Evolutionary conservation across 2,797 vertebrate species (phyloP).

Genomic region (Myiotriccus ornatus): DNA sequence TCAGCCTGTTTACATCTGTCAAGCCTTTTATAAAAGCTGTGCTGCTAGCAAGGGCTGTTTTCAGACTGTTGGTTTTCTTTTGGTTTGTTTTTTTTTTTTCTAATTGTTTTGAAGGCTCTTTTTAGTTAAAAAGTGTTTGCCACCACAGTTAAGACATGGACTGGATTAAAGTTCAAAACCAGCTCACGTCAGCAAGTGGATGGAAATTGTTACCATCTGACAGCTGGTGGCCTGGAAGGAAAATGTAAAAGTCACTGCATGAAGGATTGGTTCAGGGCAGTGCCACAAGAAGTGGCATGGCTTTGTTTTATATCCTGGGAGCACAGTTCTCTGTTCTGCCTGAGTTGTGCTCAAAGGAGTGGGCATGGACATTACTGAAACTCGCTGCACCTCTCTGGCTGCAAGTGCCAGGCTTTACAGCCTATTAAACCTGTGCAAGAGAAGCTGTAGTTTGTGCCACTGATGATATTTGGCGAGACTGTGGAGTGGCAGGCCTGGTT

Average conservation of each 20-base stretch:
- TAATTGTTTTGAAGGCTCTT: slow-evolving; percentile 76
- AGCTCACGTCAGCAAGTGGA: slow-evolving; percentile 79
- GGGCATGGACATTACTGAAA: not conserved
- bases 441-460: not conserved
- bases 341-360: not conserved
- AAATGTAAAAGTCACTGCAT: slow-evolving; percentile 71
- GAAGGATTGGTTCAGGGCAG: slow-evolving; percentile 66
- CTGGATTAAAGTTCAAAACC: slow-evolving; percentile 84
- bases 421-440: not conserved
- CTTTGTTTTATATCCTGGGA: slow-evolving; percentile 40
- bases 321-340: not conserved
- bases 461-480: not conserved
- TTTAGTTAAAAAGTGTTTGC: slow-evolving; percentile 80
- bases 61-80: not conserved
- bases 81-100: not conserved
- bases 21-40: slow-evolving; percentile 61
- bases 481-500: not conserved
- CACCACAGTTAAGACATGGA: slow-evolving; percentile 76
- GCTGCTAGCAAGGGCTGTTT: slow-evolving; percentile 64
- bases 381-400: not conserved
- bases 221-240: slow-evolving; percentile 74
- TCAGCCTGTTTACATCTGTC: slow-evolving; percentile 74
- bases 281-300: slow-evolving; percentile 35
- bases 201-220: slow-evolving; percentile 84
- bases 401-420: not conserved